Base-by-base conservation (phyloP, 2,797 vertebrate species). In the Bucorvus abyssinicus region DNA sequence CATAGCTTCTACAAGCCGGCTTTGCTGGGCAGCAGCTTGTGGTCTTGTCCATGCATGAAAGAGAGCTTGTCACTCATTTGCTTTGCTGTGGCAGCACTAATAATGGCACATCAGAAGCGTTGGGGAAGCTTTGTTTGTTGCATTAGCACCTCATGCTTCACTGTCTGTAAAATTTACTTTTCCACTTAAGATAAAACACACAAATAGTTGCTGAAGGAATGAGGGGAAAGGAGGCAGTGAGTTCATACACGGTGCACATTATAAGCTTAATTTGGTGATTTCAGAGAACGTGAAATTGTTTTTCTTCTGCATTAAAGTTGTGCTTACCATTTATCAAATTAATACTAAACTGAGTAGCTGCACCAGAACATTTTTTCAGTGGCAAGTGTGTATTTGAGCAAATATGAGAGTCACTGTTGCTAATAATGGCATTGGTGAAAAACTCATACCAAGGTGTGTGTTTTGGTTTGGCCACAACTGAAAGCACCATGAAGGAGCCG, bases 231-330 rank as follows among this genome's bases (percentile, higher is more conserved):
- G 36, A 57, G 21, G 34, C 23, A 4, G 45, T 6, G 42, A 49
- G 5, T 82, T 92, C 19, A 2, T 59, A 17, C 3, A 1, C 30
- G 23, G 5, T 24, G 9, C 2, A 0, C 6, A 0, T 34, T 57
- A 12, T 9, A 8, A 55, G 15, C 42, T 84, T 61, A 32, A 27
- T 45, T 63, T 55, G 18, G 4, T 69, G 14, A 14, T 68, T 86
- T 83, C 11, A 6, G 49, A 57, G 59, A 56, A 23, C 42, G 34
- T 74, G 3, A 23, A 18, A 4, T 60, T 34, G 4, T 21, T 78
- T 27, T 82, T 70, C 7, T 67, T n/a, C 29, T 56, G 29, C 14
- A 7, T 57, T 40, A 26, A 91, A 55, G 19, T 60, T 53, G 26
- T 14, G 34, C 15, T 77, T 74, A 3, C 9, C 10, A 4, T 45